Conservation (phyloP, 2,888 invertebrate genomes). For the Drosophila vallismaia region DNA sequence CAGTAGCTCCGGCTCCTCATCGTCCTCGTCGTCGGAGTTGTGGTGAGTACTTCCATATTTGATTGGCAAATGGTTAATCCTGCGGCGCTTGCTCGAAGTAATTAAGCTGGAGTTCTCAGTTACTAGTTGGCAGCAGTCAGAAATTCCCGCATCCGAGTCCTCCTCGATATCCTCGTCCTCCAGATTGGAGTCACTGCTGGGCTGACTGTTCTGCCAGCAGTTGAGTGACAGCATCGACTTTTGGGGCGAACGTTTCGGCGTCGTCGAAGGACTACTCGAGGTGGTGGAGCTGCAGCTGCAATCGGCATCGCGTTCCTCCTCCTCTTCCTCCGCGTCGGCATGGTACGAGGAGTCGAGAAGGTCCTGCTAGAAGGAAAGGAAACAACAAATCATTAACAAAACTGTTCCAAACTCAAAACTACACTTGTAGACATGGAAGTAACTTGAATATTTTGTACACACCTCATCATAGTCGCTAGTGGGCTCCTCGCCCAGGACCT, state of each 20-base stretch:
- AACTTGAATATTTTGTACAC: slow-evolving; percentile 12
- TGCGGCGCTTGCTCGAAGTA: slow-evolving; percentile 43
- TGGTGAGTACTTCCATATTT: slow-evolving; percentile 52
- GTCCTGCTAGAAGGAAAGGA: slow-evolving; percentile 53
- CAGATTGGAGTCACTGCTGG: slow-evolving; percentile 67
- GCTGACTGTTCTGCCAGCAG: slow-evolving; percentile 74
- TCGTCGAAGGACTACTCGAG: slow-evolving; percentile 22
- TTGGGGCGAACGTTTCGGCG: slow-evolving; percentile 71
- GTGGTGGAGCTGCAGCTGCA: slow-evolving; percentile 63
- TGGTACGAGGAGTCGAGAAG: slow-evolving; percentile 78
- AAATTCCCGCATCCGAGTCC: slow-evolving; percentile 76
- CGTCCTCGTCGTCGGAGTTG: slow-evolving; percentile 64
- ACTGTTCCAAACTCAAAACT: slow-evolving; percentile 1
- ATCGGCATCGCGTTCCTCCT: slow-evolving; percentile 56
- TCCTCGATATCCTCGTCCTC: slow-evolving; percentile 39
- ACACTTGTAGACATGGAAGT: too few species aligned
- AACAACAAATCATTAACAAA: slow-evolving; percentile 17
- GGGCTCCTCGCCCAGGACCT: slow-evolving; percentile 54
- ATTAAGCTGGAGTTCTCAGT: slow-evolving; percentile 52
- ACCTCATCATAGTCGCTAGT: slow-evolving; percentile 80
- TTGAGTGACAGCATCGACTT: slow-evolving; percentile 74
- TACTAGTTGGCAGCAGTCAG: slow-evolving; percentile 80
- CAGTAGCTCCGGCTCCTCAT: slow-evolving; percentile 64
- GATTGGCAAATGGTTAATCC: slow-evolving; percentile 22
- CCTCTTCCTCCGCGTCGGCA: slow-evolving; percentile 75